These are phyloP conservation scores for Drosophila paramelanica DNA, from an alignment of 2,888 invertebrate genomes.

Conservation along the genomic window DNA sequence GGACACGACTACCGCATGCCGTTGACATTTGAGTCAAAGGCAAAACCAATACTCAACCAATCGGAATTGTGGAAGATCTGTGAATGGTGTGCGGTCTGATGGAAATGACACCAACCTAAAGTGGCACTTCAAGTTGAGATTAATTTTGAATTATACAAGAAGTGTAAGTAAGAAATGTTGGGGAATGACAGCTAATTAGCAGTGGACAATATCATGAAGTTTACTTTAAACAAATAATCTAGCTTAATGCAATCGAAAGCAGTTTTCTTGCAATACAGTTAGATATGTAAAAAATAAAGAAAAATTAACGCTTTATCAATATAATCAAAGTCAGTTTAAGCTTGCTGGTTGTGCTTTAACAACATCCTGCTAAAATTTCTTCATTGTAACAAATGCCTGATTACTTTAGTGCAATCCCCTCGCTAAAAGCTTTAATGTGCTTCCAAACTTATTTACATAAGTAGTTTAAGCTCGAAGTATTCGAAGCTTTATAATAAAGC, in stretches of 20 bases:
- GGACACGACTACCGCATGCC: slow-evolving; percentile 49
- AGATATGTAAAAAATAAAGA: neutral
- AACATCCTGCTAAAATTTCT: too few species aligned
- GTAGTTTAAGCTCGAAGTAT: too few species aligned
- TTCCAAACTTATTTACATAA: neutral
- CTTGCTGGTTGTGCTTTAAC: too few species aligned
- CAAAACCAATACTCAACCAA: slow-evolving; percentile 55
- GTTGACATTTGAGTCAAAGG: slow-evolving; percentile 70
- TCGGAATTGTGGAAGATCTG: slow-evolving; percentile 19
- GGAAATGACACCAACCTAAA: slow-evolving; percentile 19
- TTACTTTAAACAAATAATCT: neutral
- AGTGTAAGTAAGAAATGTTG: too few species aligned
- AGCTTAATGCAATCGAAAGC: too few species aligned
- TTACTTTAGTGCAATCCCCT: neutral
- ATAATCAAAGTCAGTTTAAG: neutral
- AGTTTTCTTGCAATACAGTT: too few species aligned
- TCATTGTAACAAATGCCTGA: too few species aligned
- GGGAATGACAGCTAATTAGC: too few species aligned
- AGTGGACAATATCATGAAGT: neutral
- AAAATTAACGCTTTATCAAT: neutral
- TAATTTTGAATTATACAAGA: neutral
- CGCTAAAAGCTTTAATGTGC: neutral
- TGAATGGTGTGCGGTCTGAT: slow-evolving; percentile 1
- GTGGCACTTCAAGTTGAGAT: neutral
- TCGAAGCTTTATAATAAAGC: neutral